Evolutionary conservation across 2,797 vertebrate species (phyloP).

Genomic region (Chanos chanos): DNA sequence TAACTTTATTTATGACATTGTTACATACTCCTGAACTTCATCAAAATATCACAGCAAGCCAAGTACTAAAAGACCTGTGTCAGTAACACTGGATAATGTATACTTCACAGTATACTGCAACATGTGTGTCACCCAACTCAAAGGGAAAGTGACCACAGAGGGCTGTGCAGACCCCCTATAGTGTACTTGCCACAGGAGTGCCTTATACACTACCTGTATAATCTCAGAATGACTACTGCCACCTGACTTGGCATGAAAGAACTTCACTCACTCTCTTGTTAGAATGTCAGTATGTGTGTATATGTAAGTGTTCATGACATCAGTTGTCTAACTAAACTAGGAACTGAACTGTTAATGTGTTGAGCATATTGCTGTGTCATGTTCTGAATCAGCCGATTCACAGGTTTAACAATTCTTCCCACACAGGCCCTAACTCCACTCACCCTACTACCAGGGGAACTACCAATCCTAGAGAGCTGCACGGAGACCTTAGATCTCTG

Average conservation of each 20-base stretch:
- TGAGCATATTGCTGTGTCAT: not conserved
- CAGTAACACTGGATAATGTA: no score
- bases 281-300: no score
- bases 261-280: no score
- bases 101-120: no score
- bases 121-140: slow-evolving; percentile 54
- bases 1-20: no score
- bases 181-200: not conserved
- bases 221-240: not conserved
- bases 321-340: not conserved
- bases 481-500: not conserved
- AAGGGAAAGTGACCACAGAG: not conserved
- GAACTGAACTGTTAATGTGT: not conserved
- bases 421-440: not conserved
- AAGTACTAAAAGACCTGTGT: no score
- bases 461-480: not conserved
- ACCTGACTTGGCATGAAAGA: not conserved
- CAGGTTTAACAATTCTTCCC: slow-evolving; percentile 2
- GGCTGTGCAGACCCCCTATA: not conserved
- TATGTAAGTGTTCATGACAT: no score
- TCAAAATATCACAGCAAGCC: no score
- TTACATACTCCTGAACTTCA: no score
- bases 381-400: slow-evolving; percentile 8
- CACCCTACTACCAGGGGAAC: not conserved
- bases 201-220: no score